These are phyloP conservation scores for Drosophila seguyi DNA, from an alignment of 1,140 invertebrate genomes.

Conservation along the genomic window DNA sequence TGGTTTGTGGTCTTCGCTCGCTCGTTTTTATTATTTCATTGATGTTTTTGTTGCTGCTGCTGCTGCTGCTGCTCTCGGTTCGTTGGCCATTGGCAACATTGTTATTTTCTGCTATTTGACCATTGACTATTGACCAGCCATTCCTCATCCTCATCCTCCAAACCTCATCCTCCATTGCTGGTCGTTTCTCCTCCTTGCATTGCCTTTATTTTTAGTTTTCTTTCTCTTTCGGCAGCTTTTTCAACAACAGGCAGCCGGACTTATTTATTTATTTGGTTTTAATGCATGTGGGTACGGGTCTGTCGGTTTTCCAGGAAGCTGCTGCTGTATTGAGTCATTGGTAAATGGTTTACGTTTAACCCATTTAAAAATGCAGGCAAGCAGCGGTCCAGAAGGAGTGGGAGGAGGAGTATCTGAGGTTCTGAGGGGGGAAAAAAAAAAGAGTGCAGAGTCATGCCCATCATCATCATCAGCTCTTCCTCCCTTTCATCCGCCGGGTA, in stretches of 20 bases:
- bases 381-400: no score
- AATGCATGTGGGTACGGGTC: conserved; percentile 62
- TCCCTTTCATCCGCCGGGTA: conserved; percentile 36
- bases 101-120: conserved; percentile 81
- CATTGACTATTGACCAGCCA: conserved; percentile 77
- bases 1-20: conserved; percentile 38
- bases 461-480: conserved; percentile 48
- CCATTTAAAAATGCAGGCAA: conserved; percentile 76
- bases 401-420: neutral
- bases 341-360: conserved; percentile 83
- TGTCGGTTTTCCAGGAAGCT: conserved; percentile 65
- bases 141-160: conserved; percentile 25
- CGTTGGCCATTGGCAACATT: conserved; percentile 82
- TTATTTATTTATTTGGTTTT: conserved; percentile 83
- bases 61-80: no score
- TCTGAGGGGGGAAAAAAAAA: conserved; percentile 7
- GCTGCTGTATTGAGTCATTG: conserved; percentile 77
- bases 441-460: conserved; percentile 39
- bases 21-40: conserved; percentile 48
- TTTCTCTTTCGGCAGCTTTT: conserved; percentile 55
- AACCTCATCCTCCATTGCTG: neutral
- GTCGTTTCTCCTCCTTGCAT: conserved; percentile 2
- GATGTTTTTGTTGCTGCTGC: conserved; percentile 61
- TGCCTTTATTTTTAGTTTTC: conserved; percentile 28
- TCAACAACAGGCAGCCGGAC: conserved; percentile 33